A percentile compares a stretch with the other conserved stretches of the same genome.
Evolutionary conservation across 2,113 vertebrate genomes (phyloP).

Genomic region (zebrafish (Danio rerio)): DNA sequence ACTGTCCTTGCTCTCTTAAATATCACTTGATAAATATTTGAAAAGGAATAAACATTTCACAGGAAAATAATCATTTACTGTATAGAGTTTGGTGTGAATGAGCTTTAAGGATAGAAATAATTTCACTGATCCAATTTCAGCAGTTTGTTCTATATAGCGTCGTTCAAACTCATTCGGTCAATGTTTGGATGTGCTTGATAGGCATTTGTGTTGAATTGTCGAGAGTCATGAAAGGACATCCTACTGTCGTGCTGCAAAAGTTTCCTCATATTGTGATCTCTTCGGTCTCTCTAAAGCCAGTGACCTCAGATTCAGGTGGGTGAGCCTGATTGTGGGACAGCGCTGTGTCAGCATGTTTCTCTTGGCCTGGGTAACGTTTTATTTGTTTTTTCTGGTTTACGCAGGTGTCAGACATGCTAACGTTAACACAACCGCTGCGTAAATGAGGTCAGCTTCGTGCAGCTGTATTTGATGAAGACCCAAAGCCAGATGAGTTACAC

Average conservation of each 20-base stretch:
- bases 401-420: conserved; percentile 30
- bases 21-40: too few relatives aligned
- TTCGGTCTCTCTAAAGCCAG: background rate
- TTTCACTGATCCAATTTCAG: too few relatives aligned
- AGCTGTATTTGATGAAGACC: conserved; percentile 10
- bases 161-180: too few relatives aligned
- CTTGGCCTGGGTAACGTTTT: background rate
- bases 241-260: conserved; percentile 18
- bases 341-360: background rate
- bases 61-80: too few relatives aligned
- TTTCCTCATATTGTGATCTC: conserved; percentile 23
- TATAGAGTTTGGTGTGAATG: too few relatives aligned
- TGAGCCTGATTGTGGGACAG: background rate
- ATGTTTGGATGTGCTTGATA: background rate
- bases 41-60: too few relatives aligned
- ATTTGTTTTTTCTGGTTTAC: background rate
- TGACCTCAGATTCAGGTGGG: background rate
- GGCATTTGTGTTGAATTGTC: background rate
- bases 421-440: conserved; percentile 6
- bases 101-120: too few relatives aligned
- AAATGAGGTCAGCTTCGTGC: background rate
- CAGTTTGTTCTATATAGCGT: too few relatives aligned
- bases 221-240: background rate
- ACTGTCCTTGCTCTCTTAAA: too few relatives aligned
- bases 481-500: background rate